Evolutionary conservation across 2,113 vertebrate genomes (phyloP).

Genomic region (Microtus pennsylvanicus): DNA sequence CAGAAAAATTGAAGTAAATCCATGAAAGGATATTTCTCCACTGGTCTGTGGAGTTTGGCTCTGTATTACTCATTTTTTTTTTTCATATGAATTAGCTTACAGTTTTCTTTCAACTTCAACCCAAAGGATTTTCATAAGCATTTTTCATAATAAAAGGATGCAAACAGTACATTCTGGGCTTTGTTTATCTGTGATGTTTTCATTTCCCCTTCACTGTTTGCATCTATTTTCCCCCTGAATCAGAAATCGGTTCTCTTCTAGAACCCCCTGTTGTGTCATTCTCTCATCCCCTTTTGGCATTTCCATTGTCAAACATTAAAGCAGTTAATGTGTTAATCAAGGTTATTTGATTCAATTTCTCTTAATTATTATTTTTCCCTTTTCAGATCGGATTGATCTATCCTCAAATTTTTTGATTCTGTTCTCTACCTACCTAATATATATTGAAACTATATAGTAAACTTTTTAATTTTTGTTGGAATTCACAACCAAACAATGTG

Average conservation of each 20-base stretch:
- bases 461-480: background rate
- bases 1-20: background rate
- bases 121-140: background rate
- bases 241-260: background rate
- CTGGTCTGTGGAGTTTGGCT: background rate
- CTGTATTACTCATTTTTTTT: background rate
- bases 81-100: background rate
- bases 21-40: no score
- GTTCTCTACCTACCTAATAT: background rate
- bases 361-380: background rate
- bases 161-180: no score
- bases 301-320: background rate
- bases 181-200: background rate
- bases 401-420: background rate
- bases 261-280: background rate
- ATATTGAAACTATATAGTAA: background rate
- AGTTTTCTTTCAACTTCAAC: background rate
- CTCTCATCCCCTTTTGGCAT: background rate
- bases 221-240: no score
- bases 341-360: background rate
- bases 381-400: background rate
- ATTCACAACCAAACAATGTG: background rate
- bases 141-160: no score
- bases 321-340: background rate
- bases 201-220: background rate